phyloP scores from a whole-genome alignment of 2,888 invertebrate genomes.

The Drosophila percnosoma region DNA sequence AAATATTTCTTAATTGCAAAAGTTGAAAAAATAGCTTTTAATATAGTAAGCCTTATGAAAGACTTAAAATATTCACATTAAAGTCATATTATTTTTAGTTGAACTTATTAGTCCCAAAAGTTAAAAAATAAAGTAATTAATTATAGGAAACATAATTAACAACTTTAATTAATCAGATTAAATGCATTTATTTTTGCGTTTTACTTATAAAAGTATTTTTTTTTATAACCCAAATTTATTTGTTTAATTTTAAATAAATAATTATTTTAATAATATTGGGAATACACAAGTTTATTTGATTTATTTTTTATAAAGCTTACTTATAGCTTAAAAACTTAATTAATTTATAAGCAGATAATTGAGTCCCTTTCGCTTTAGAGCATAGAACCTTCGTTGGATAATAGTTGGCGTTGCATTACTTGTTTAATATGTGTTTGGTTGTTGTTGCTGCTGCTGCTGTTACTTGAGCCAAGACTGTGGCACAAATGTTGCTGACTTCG shows the following conservation, averaged over 20 bases:
- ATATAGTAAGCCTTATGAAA: too few species aligned
- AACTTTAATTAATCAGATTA: neutral
- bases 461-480: constrained; percentile 39
- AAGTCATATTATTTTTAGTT: neutral
- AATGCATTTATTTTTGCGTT: neutral
- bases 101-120: neutral
- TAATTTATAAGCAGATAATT: neutral
- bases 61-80: fast-evolving
- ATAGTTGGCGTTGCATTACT: neutral
- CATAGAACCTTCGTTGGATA: constrained; percentile 8
- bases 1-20: neutral
- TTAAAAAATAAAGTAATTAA: neutral
- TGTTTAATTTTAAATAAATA: neutral
- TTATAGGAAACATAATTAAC: neutral
- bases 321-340: neutral
- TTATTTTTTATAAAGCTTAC: neutral
- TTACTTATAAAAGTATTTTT: neutral
- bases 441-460: constrained; percentile 20
- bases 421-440: constrained; percentile 20
- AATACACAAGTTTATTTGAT: neutral
- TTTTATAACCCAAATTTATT: neutral
- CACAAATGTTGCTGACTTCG: constrained; percentile 65
- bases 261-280: neutral
- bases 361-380: constrained; percentile 1
- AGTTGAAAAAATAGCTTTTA: too few species aligned